phyloP scores from a whole-genome alignment of 1,140 invertebrate genomes.

The Laodelphax striatellus region DNA sequence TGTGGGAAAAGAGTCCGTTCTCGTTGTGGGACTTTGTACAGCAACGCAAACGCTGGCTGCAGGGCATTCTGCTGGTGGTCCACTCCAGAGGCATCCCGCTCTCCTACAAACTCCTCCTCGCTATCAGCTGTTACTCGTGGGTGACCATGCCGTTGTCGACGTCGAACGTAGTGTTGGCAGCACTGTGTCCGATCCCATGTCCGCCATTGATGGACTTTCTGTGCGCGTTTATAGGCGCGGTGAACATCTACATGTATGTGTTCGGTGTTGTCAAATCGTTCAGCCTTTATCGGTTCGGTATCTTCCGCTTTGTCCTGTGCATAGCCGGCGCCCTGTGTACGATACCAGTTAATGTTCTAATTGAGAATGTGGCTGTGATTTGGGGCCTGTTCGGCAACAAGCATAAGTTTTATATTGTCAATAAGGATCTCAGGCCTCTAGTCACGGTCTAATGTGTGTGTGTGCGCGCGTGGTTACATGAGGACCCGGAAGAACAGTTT shows the following conservation, averaged over 20 bases:
- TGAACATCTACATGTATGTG: conserved; percentile 92
- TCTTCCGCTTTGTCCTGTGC: conserved; percentile 65
- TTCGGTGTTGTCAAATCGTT: conserved; percentile 95
- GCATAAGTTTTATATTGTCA: conserved; percentile 91
- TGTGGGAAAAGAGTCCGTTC: conserved; percentile 97
- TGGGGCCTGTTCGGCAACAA: conserved; percentile 87
- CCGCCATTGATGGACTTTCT: conserved; percentile 69
- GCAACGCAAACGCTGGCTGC: conserved; percentile 92
- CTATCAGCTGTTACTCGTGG: conserved; percentile 90
- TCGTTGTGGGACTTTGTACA: conserved; percentile 89
- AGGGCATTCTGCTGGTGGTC: conserved; percentile 90
- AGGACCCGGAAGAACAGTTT: too few species aligned
- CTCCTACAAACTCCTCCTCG: conserved; percentile 70
- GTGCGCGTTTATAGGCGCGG: conserved; percentile 79
- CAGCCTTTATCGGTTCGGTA: conserved; percentile 72
- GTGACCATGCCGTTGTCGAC: conserved; percentile 85
- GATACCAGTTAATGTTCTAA: conserved; percentile 83
- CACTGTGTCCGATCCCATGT: conserved; percentile 77
- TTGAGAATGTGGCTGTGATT: conserved; percentile 88
- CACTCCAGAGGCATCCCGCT: conserved; percentile 78
- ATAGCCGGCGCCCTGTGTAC: conserved; percentile 74
- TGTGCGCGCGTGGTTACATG: too few species aligned
- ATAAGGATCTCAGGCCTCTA: conserved; percentile 51
- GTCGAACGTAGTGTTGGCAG: conserved; percentile 75
- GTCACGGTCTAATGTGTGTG: conserved; percentile 4